Evolutionary conservation across 2,888 invertebrate genomes (phyloP), one percentile per base, ranked within the genome.

Genomic region (Macrosiphum euphorbiae): DNA sequence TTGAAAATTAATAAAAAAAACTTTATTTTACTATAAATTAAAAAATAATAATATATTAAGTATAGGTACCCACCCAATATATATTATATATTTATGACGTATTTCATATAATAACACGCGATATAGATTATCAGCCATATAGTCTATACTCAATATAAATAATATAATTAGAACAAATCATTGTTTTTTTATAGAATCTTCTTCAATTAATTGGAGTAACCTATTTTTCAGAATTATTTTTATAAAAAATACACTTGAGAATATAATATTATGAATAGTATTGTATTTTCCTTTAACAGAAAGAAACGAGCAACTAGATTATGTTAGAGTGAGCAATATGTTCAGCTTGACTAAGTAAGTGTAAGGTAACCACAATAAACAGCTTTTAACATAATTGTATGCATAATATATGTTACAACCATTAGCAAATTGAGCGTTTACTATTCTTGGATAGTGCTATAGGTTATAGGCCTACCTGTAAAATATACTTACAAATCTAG

Each of bases 321-420:
- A 85, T 41, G 41, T 85, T 41, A 85, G 26, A 44, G 41, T 85
- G 85, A 85, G 41, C 44, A 44, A 26, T 13, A 26, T 26, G 13
- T 28, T 44, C 4, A 13, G 35, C 41, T 88, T 52, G 41, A 35
- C 35, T 88, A 88, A 55, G 88, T 87, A 50, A 50, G 52, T 50
- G 50, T 35, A 55, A 35, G 35, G 24, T 50, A 52, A 87, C 50
- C 87, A 28, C 35, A 88, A 16, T 55, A 55, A 88, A 88, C 88
- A 24, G 88, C 88, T 88, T 55, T 88, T 88, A 88, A 88, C 88
- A 90, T 90, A 44, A 90, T 47, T 67, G 61, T 90, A 90, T 90
- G 61, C 61, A 90, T 61, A 67, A 61, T 90, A 61, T n/a, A 67
- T 61, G 47, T 90, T 67, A 61, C 67, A 67, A 35, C 90, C 61